Conservation (phyloP, 1,140 invertebrate genomes). For the Drosophila oshimai region DNA sequence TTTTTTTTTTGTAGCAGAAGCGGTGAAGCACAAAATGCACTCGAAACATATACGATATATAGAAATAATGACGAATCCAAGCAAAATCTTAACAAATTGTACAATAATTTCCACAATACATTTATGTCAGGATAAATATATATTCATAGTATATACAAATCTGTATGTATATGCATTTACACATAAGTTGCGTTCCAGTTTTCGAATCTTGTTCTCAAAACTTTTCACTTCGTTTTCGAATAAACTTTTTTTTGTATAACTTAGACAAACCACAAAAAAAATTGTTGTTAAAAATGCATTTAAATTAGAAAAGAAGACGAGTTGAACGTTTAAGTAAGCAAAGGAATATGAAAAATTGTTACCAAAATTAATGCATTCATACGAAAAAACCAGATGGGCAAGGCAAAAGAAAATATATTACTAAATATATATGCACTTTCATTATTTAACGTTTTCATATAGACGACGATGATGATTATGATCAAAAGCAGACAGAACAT, state of each 20-base stretch:
- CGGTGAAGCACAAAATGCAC: conserved; percentile 63
- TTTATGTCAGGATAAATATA: conserved; percentile 13
- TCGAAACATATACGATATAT: conserved; percentile 33
- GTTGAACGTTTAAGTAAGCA: conserved; percentile 44
- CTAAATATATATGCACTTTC: conserved; percentile 70
- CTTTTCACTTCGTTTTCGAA: conserved; percentile 13
- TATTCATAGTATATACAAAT: conserved; percentile 37
- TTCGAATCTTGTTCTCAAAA: conserved; percentile 24
- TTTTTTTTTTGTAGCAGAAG: conserved; percentile 22
- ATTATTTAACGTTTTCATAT: conserved; percentile 69
- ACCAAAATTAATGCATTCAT: conserved; percentile 55
- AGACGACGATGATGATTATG: conserved; percentile 23
- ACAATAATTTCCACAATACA: conserved; percentile 61
- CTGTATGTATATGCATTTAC: conserved; percentile 35
- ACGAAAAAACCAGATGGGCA: conserved; percentile 29
- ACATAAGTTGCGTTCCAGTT: conserved; percentile 27
- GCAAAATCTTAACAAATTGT: conserved; percentile 59
- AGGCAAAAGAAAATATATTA: conserved; percentile 31
- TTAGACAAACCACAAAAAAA: conserved; percentile 41
- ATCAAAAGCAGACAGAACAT: conserved; percentile 37
- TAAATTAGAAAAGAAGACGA: conserved; percentile 40
- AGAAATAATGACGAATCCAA: conserved; percentile 12
- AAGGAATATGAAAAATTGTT: conserved; percentile 60
- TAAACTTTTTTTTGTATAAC: conserved; percentile 32
- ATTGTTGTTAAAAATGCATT: conserved; percentile 80